Evolutionary conservation across 2,888 invertebrate species (phyloP).

Genomic region (Ethmia dodecea): DNA sequence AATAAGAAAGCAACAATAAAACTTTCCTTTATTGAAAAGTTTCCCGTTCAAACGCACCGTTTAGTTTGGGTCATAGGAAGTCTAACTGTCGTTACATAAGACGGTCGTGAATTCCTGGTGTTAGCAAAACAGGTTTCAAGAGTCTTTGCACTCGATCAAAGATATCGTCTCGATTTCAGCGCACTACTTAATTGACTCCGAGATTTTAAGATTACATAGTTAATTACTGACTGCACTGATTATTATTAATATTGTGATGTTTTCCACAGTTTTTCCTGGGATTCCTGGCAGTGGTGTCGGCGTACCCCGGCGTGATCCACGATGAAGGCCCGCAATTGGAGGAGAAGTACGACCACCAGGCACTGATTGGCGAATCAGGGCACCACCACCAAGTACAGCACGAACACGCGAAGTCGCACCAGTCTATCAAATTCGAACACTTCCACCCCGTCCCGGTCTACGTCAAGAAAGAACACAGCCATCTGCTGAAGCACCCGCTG

Average conservation of each 20-base stretch:
- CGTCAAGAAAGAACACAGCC: conserved; percentile 82
- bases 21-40: no score
- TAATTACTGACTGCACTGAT: background rate
- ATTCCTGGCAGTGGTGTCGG: conserved; percentile 61
- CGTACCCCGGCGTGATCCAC: conserved; percentile 65
- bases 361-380: conserved; percentile 64
- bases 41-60: no score
- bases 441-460: conserved; percentile 84
- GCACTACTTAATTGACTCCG: conserved; percentile 11
- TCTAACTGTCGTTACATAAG: conserved; percentile 48
- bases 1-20: no score
- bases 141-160: conserved; percentile 7
- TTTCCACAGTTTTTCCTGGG: conserved; percentile 67
- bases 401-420: conserved; percentile 83
- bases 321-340: conserved; percentile 58
- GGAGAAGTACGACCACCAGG: conserved; percentile 56
- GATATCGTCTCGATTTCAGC: conserved; percentile 6
- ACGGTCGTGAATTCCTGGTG: conserved; percentile 32
- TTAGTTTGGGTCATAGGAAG: conserved; percentile 39
- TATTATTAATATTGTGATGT: conserved; percentile 1
- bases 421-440: conserved; percentile 83
- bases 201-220: conserved; percentile 2
- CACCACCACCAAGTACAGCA: conserved; percentile 80
- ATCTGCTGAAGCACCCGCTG: conserved; percentile 80
- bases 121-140: conserved; percentile 37